These are phyloP conservation scores for Puffinus mauretanicus DNA, from an alignment of 2,113 vertebrate species.

Conservation along the genomic window DNA sequence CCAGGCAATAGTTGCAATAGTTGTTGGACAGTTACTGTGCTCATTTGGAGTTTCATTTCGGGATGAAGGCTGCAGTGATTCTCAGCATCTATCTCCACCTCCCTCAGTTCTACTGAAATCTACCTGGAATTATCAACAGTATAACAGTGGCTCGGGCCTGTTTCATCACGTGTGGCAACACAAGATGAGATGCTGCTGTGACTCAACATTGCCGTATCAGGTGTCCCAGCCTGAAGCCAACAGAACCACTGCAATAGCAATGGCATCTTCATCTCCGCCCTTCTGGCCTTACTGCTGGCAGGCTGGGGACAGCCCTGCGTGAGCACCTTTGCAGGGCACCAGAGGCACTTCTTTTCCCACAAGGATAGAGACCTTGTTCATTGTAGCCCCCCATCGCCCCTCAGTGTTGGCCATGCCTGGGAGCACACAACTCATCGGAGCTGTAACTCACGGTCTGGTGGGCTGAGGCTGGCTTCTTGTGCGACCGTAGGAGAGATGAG, in stretches of 20 bases:
- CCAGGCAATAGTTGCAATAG: neutral
- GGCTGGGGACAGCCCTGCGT: neutral
- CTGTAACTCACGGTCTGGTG: neutral
- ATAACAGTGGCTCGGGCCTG: accelerated
- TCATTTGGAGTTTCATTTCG: neutral
- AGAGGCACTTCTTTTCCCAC: neutral
- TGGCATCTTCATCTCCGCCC: neutral
- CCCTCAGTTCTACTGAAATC: neutral
- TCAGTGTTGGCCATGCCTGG: neutral
- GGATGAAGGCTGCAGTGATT: neutral
- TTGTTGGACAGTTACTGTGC: neutral
- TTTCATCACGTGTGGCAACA: neutral
- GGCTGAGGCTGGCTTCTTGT: neutral
- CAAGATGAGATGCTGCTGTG: neutral
- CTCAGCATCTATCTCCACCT: neutral
- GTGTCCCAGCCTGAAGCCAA: neutral
- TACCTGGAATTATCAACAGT: neutral
- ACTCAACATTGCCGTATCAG: neutral
- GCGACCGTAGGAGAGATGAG: neutral
- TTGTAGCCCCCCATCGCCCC: neutral
- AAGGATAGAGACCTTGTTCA: neutral
- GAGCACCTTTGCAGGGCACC: neutral
- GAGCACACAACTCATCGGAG: neutral
- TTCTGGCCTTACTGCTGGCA: neutral
- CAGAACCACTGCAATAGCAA: neutral